Evolutionary conservation across 1,140 invertebrate species (phyloP).

Genomic region (Meloidogyne chitwoodi): DNA sequence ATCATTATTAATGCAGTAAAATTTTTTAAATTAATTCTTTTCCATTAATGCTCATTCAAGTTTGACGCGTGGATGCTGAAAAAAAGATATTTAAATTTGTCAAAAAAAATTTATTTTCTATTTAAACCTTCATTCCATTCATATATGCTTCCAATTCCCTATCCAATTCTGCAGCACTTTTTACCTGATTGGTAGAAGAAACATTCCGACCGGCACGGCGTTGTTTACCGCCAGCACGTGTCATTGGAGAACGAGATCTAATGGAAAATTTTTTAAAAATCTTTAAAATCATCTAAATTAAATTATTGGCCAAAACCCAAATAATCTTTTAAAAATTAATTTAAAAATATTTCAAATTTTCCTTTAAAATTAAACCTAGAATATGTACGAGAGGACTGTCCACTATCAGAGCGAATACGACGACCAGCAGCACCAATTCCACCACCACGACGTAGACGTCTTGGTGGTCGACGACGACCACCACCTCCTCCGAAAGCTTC

Average conservation of each 20-base stretch:
- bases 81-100: neutral
- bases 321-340: neutral
- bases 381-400: slow-evolving; percentile 16
- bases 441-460: neutral
- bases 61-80: slow-evolving; percentile 19
- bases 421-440: neutral
- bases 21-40: neutral
- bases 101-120: neutral
- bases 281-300: neutral
- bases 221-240: neutral
- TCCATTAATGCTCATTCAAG: neutral
- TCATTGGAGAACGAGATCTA: slow-evolving; percentile 15
- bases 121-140: slow-evolving; percentile 16
- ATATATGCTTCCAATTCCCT: slow-evolving; percentile 23
- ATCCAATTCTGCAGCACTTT: slow-evolving; percentile 20
- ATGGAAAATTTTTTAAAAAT: neutral
- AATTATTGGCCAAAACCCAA: neutral
- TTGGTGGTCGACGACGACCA: neutral
- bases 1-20: neutral
- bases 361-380: neutral
- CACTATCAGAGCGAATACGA: slow-evolving; percentile 3
- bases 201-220: neutral
- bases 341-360: neutral
- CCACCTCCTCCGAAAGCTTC: neutral
- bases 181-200: neutral